These are phyloP conservation scores for Rhea americana DNA, from an alignment of 2,113 vertebrate genomes.

Conservation along the genomic window DNA sequence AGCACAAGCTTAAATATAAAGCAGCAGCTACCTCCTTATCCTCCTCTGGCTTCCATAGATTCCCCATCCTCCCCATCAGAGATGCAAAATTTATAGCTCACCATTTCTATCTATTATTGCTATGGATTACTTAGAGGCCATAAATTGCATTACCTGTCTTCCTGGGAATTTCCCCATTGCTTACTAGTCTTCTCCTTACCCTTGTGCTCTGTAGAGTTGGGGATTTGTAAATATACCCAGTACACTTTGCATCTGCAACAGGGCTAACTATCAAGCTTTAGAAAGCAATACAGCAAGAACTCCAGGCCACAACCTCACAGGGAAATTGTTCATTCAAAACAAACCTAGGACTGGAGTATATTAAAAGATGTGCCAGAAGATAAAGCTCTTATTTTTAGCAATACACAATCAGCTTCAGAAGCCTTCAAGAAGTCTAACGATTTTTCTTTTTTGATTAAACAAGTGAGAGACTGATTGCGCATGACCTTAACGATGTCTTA, in stretches of 20 bases:
- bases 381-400: conserved; percentile 11
- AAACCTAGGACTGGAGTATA: background rate
- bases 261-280: background rate
- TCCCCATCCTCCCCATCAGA: background rate
- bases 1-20: background rate
- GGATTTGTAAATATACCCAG: background rate
- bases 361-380: background rate
- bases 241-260: background rate
- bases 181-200: background rate
- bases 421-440: background rate
- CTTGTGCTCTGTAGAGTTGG: background rate
- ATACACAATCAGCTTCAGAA: background rate
- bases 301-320: background rate
- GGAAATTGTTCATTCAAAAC: background rate
- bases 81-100: background rate
- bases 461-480: fast-evolving
- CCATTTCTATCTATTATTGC: background rate
- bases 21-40: background rate
- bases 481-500: conserved; percentile 57
- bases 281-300: background rate
- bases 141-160: background rate
- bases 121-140: too few species aligned
- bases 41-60: background rate
- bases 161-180: background rate
- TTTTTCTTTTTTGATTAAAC: background rate